Base-by-base conservation (phyloP, 1,140 invertebrate genomes). In the Temnothorax longispinosus region DNA sequence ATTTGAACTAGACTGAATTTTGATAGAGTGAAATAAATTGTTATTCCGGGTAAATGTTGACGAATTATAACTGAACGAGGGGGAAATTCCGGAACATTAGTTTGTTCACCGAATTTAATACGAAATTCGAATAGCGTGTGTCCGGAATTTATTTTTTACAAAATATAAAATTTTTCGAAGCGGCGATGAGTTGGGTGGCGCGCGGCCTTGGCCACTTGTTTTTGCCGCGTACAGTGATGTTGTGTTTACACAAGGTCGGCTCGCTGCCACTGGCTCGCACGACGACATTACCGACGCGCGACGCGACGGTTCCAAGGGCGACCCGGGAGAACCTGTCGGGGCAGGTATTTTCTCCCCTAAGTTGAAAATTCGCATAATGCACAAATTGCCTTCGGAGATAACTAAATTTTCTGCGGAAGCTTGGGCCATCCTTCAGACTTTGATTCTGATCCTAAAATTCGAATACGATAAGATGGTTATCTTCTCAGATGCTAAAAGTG, bases 81-180 rank as follows among this genome's bases (percentile, higher is more conserved):
- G 0, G 32, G 32, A 65, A 27, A 27, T 27, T 27, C 27, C 27
- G 27, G 27, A 1, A 27, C 27, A 27, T 27, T 27, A 27, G 27
- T 27, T 27, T 1, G 27, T 41, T 65, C 18, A 38, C 13, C 35
- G 35, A 65, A 11, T 38, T 2, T 15, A n/a, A 38, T 38, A 38
- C 3, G 62, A 65, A 67, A 67, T 67, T 67, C 64, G 38, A n/a
- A 3, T 35, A 38, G 1, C 10, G n/a, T 11, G 5, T 41, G 41
- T 15, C 5, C 64, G 38, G 65, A 69, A 47, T 69, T 69, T 47
- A 69, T 21, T 69, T 47, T 3, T 4, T 27, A 41, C n/a, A 44
- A 67, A 67, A 67, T 67, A 44, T 69, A 11, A 47, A 69, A 69
- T 32, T 27, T 69, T n/a, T n/a, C n/a, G n/a, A n/a, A n/a, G n/a